A percentile compares a stretch with the other conserved stretches of the same genome.
These are phyloP conservation scores for Chionoecetes opilio DNA, from an alignment of 1,140 invertebrate species.

Conservation along the genomic window DNA sequence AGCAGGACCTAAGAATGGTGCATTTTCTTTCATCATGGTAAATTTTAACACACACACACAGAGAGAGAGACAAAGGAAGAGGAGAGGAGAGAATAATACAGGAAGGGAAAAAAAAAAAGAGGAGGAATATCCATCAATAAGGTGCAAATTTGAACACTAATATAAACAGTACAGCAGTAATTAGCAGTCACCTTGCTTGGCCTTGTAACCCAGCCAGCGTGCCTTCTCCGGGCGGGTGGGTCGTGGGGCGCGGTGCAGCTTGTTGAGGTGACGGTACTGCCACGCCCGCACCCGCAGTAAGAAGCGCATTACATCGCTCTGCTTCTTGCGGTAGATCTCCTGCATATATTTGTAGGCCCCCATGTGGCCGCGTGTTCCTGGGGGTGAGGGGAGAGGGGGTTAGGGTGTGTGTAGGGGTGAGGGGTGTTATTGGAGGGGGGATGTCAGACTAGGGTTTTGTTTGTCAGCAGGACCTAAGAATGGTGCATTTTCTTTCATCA, in stretches of 20 bases:
- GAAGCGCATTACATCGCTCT: constrained; percentile 98
- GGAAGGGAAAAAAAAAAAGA: no score
- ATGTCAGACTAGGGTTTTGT: constrained; percentile 19
- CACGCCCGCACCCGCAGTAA: constrained; percentile 97
- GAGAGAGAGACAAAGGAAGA: no score
- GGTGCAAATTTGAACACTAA: no score
- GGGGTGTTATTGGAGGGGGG: background rate
- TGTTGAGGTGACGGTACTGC: constrained; percentile 98
- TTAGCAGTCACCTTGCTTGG: constrained; percentile 94
- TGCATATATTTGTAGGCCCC: constrained; percentile 99
- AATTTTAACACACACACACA: background rate
- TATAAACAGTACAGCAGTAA: no score
- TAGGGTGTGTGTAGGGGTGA: background rate
- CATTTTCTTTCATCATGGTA: constrained; percentile 41
- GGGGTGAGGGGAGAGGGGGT: background rate
- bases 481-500: constrained; percentile 53
- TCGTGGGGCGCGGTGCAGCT: constrained; percentile 96
- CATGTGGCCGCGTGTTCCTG: constrained; percentile 87
- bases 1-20: constrained; percentile 47
- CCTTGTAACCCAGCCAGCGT: constrained; percentile 96
- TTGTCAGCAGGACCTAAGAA: constrained; percentile 46
- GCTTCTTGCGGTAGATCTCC: constrained; percentile 99
- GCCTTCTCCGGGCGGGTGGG: constrained; percentile 99
- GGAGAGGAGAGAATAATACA: no score
- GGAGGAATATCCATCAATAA: no score